Evolutionary conservation across 2,113 vertebrate species (phyloP), one percentile per base, ranked within the genome.

Genomic region (Ophiodon elongatus): DNA sequence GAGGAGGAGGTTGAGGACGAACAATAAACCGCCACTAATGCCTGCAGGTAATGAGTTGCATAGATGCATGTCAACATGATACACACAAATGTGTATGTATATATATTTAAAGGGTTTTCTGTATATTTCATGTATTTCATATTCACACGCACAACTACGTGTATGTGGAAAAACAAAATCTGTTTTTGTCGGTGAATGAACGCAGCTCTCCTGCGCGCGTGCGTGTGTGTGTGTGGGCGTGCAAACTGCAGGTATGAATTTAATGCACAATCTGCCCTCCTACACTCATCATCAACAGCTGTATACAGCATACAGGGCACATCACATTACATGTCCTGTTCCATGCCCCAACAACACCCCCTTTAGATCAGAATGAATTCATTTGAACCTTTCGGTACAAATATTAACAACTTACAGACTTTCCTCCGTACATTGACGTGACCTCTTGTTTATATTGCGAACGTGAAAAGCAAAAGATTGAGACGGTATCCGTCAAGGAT

Each of bases 11-110:
- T 33, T 35, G 64, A 86, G 50, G 77, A 89, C 8, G 86, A 91
- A 87, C 84, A 93, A 92, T 89, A 80, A 89, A 70, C 79, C 76
- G 79, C 76, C 84, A 72, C 73, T 80, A 52, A 82, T 68, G 85
- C 77, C 89, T 85, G 82, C 88, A 78, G 82, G 87, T 89, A 31
- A 37, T 69, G 70, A 85, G 39, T 41, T 75, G 33, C 6, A 27
- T n/a, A 52, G 63, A 74, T 25, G 23, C 35, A 21, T 31, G 59
- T 64, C 35, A 68, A 73, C 72, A 71, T 52, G 56, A 56, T 63
- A 33, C 64, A 80, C 23, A 45, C 35, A 39, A 21, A 33, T 65
- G 29, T 62, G 17, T 19, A 54, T n/a, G 50, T 57, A 1, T 27
- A 14, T 13, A 5, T 27, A 57, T 4, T 57, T 13, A 4, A 63